Percentiles rank a stretch among this genome's conserved stretches.
phyloP scores from a whole-genome alignment of 2,888 invertebrate species.

The Ptychoptera contaminata region DNA sequence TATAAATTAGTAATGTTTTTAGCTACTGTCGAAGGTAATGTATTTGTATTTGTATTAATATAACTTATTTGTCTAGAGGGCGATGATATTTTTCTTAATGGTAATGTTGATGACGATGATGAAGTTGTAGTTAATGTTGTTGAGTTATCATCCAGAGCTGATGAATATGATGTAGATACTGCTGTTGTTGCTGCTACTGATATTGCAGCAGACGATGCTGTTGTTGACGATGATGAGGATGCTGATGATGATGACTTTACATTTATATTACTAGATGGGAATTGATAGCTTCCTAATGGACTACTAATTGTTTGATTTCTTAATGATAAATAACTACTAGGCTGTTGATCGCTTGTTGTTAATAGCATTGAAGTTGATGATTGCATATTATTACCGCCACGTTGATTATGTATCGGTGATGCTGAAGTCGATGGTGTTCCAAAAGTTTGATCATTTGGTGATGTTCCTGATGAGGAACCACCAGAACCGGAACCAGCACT shows the following conservation, averaged over 20 bases:
- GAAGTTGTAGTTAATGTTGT: slow-evolving; percentile 11
- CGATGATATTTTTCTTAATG: slow-evolving; percentile 16
- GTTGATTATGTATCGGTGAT: slow-evolving; percentile 1
- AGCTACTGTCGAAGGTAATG: slow-evolving; percentile 16
- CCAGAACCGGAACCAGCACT: not conserved
- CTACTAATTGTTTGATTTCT: slow-evolving; percentile 15
- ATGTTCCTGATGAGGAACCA: slow-evolving; percentile 9
- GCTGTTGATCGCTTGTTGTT: slow-evolving; percentile 17
- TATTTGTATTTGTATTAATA: slow-evolving; percentile 12
- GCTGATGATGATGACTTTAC: slow-evolving; percentile 3
- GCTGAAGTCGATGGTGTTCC: slow-evolving; percentile 23
- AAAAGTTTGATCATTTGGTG: slow-evolving; percentile 16
- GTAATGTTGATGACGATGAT: slow-evolving; percentile 8
- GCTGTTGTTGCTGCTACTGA: slow-evolving; percentile 11
- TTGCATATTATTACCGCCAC: slow-evolving; percentile 11
- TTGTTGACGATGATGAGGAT: slow-evolving; percentile 5
- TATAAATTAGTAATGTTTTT: slow-evolving; percentile 15
- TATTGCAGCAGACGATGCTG: slow-evolving; percentile 4
- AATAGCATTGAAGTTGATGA: slow-evolving; percentile 27
- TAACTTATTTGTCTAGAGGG: slow-evolving; percentile 21
- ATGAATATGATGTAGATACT: slow-evolving; percentile 12
- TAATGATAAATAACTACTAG: slow-evolving; percentile 16
- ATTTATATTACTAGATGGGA: slow-evolving; percentile 12
- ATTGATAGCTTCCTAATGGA: slow-evolving; percentile 13
- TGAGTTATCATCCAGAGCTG: slow-evolving; percentile 10